Base-by-base conservation (phyloP, 1,140 invertebrate genomes). In the Conopomorpha cramerella region DNA sequence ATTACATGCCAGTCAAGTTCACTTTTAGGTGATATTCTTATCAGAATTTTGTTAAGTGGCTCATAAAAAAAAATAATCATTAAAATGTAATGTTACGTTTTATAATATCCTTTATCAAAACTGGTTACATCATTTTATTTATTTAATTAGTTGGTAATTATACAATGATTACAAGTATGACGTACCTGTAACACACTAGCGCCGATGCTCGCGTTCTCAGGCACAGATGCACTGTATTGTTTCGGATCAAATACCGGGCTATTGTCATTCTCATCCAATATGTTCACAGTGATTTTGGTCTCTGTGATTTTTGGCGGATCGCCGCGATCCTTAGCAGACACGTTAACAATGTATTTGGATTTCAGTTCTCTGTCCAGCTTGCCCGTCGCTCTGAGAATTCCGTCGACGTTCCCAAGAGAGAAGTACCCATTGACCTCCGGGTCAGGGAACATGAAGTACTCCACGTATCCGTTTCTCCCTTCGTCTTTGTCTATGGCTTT, bases 211-310 rank as follows among this genome's bases (percentile, higher is more conserved):
- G 93, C 90, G 74, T 97, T 95, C 74, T 98, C 96, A 1, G 90
- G 85, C 6, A 97, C 86, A 0, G 87, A 89, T 1, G 91, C 87
- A 23, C 87, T 90, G 57, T 97, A 98, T 49, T 91, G 87, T 48
- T 86, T 86, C 0, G 90, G 90, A 63, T 92, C 87, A 72, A 98
- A 98, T 3, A 91, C 81, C 0, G 96, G 95, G 41, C 86, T 88
- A 65, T 98, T 96, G 67, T 98, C 95, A 66, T 98, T 98, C 61
- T 93, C 91, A 62, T 98, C 95, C 15, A 92, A 72, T 17, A 98
- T 84, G 32, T 82, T 79, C 3, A 98, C 85, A 6, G 80, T 74
- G 13, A 98, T 79, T 30, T 83, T 82, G 2, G 85, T 82, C 27
- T 84, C 82, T 1, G 89, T 87, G 0, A 84, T 83, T 52, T 86